These are phyloP conservation scores for Lasioglossum leucozonium DNA, from an alignment of 2,888 invertebrate species.

Conservation along the genomic window DNA sequence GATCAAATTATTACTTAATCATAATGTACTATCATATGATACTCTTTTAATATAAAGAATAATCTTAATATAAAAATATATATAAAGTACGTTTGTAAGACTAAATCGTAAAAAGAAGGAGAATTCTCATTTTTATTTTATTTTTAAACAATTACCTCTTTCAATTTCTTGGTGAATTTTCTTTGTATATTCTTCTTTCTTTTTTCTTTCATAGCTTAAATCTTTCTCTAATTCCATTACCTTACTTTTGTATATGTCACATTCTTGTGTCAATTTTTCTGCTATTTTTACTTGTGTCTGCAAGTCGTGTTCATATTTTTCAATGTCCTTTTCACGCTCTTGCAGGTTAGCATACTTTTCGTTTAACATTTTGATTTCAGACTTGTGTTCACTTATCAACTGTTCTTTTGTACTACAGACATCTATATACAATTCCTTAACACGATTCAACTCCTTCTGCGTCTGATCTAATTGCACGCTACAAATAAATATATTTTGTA, in stretches of 20 bases:
- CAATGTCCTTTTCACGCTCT: slow-evolving; percentile 72
- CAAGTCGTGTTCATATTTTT: slow-evolving; percentile 75
- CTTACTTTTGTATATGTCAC: slow-evolving; percentile 74
- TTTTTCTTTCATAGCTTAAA: slow-evolving; percentile 75
- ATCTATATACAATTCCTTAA: slow-evolving; percentile 84
- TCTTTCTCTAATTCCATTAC: slow-evolving; percentile 80
- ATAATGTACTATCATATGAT: not conserved
- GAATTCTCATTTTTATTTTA: not conserved
- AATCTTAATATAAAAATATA: not conserved
- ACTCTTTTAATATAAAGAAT: not conserved
- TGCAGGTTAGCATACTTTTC: slow-evolving; percentile 75
- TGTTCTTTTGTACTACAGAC: slow-evolving; percentile 88
- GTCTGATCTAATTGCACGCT: slow-evolving; percentile 81
- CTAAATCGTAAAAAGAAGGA: not conserved
- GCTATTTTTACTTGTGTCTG: slow-evolving; percentile 74
- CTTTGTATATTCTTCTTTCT: slow-evolving; percentile 77
- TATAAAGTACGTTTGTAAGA: not conserved
- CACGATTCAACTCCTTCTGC: slow-evolving; percentile 80
- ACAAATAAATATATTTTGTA: slow-evolving; percentile 24
- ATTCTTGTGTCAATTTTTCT: slow-evolving; percentile 76
- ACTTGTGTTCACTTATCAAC: slow-evolving; percentile 86
- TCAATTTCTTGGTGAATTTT: slow-evolving; percentile 80
- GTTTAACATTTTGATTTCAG: slow-evolving; percentile 86
- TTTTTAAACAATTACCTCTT: slow-evolving; percentile 69
- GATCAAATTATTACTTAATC: not conserved